Evolutionary conservation across 2,797 vertebrate genomes (phyloP).

Genomic region (Squalus acanthias): DNA sequence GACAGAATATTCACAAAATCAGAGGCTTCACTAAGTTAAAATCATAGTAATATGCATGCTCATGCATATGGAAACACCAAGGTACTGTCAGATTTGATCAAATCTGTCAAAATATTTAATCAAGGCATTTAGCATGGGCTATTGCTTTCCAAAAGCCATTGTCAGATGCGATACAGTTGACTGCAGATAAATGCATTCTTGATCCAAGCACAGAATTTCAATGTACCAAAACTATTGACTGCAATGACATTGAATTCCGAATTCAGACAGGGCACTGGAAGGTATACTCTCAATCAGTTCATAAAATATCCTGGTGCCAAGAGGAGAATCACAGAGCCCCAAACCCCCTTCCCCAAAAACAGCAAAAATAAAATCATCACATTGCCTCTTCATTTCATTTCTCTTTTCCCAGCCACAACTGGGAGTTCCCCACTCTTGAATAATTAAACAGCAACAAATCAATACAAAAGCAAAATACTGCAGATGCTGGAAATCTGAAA

Average conservation of each 20-base stretch:
- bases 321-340: not conserved
- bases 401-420: not conserved
- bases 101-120: slow-evolving; percentile 14
- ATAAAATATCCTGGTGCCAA: not conserved
- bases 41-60: not conserved
- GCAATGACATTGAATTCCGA: slow-evolving; percentile 17
- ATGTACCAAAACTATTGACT: not conserved
- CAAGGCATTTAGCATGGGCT: slow-evolving; percentile 4
- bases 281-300: not conserved
- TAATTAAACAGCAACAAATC: not conserved
- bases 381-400: not conserved
- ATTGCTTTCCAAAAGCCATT: slow-evolving; percentile 16
- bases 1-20: not conserved
- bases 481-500: no score
- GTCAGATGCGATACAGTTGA: not conserved
- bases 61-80: not conserved
- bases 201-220: slow-evolving; percentile 3
- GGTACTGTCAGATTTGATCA: not conserved
- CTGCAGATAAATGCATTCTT: not conserved
- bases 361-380: not conserved
- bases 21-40: not conserved
- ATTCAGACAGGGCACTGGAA: not conserved
- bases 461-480: not conserved
- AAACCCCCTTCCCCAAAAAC: not conserved
- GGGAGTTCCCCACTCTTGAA: not conserved